A percentile compares a stretch with the other conserved stretches of the same genome.
phyloP scores from a whole-genome alignment of 2,888 invertebrate species.

The Ptilodon capucinus region DNA sequence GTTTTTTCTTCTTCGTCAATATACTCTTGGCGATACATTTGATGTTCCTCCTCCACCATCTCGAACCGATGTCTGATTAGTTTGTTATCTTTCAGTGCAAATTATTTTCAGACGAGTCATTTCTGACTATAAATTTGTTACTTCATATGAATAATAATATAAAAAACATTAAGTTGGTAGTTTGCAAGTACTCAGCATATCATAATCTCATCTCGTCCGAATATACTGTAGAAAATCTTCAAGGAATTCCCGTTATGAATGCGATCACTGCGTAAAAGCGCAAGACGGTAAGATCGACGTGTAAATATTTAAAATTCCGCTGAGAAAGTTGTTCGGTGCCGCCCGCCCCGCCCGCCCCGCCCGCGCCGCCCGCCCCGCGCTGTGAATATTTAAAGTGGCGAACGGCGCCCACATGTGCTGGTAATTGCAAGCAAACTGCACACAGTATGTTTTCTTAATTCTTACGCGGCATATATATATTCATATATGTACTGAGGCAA shows the following conservation, averaged over 20 bases:
- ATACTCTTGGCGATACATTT: too few species aligned
- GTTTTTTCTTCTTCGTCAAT: too few species aligned
- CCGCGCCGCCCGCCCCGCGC: constrained; percentile 16
- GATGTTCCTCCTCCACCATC: too few species aligned
- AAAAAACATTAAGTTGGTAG: too few species aligned
- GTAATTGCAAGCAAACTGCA: constrained; percentile 27
- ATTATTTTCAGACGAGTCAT: too few species aligned
- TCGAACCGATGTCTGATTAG: too few species aligned
- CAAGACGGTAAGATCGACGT: constrained; percentile 33
- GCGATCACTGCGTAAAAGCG: constrained; percentile 36
- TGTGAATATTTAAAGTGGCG: constrained; percentile 33
- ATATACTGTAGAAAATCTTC: constrained; percentile 19
- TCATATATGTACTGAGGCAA: too few species aligned
- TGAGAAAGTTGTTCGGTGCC: constrained; percentile 28
- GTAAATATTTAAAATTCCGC: constrained; percentile 40
- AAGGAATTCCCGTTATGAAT: constrained; percentile 26
- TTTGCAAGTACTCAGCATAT: too few species aligned
- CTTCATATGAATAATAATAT: too few species aligned
- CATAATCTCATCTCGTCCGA: constrained; percentile 12
- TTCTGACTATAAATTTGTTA: too few species aligned
- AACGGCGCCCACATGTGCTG: constrained; percentile 34
- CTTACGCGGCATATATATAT: background rate
- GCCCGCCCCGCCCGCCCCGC: background rate
- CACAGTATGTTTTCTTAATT: background rate
- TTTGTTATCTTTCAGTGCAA: too few species aligned